Percentiles rank a stretch among this genome's conserved stretches.
phyloP scores from a whole-genome alignment of 2,113 vertebrate genomes.

The Sclerurus mexicanus region DNA sequence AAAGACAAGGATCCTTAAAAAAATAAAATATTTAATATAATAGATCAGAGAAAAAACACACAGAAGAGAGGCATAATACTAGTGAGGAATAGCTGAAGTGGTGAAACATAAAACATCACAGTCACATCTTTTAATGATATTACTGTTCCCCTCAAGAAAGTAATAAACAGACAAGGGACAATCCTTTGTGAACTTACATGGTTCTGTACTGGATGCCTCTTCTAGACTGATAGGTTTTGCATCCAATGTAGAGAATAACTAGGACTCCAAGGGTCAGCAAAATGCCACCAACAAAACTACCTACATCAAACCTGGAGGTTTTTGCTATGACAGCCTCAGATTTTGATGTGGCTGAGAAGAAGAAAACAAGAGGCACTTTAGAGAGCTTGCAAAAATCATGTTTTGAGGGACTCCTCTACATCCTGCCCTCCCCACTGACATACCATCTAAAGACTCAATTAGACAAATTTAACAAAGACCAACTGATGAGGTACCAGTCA shows the following conservation, averaged over 20 bases:
- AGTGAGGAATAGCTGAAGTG: background rate
- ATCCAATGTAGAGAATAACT: conserved; percentile 73
- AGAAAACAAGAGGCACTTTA: background rate
- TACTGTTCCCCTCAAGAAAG: background rate
- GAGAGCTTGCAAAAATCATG: background rate
- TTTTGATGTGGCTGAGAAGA: conserved; percentile 61
- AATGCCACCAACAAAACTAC: conserved; percentile 82
- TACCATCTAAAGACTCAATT: background rate
- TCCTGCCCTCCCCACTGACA: background rate
- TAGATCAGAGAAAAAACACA: background rate
- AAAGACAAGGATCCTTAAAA: background rate
- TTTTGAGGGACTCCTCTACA: background rate
- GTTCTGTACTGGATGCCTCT: conserved; percentile 81
- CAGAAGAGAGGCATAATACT: background rate
- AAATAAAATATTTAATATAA: background rate
- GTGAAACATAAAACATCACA: background rate
- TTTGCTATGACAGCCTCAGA: background rate
- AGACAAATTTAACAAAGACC: background rate
- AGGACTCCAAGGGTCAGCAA: conserved; percentile 74
- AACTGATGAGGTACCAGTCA: background rate
- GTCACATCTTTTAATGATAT: background rate
- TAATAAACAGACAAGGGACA: background rate
- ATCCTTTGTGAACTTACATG: conserved; percentile 71
- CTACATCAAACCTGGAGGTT: conserved; percentile 72
- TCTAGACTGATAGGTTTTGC: conserved; percentile 76